Conservation (phyloP, 2,113 vertebrate species). For the Butorides virescens region DNA sequence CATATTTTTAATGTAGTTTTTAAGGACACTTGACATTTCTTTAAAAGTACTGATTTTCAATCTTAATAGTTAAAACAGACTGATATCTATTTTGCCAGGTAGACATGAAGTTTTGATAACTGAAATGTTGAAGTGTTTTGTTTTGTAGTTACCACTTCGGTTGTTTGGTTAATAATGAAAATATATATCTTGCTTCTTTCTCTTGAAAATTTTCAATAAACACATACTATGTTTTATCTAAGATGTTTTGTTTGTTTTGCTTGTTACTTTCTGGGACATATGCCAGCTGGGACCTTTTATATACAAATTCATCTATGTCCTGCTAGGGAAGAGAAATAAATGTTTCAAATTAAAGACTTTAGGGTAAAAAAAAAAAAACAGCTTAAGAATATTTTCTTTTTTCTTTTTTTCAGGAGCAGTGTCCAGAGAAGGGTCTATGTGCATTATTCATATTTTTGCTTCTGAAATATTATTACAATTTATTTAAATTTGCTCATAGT, state of each 20-base stretch:
- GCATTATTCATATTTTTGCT: background rate
- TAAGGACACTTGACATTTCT: background rate
- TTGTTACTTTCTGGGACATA: background rate
- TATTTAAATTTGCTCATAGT: background rate
- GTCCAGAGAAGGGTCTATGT: background rate
- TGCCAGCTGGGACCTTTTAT: background rate
- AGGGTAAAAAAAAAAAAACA: background rate
- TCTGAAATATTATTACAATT: background rate
- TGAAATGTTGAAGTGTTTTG: background rate
- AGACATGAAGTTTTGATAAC: background rate
- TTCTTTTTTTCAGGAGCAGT: background rate
- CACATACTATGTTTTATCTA: background rate
- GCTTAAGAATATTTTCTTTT: too few relatives aligned
- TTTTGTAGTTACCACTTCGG: background rate
- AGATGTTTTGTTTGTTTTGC: background rate
- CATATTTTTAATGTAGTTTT: background rate
- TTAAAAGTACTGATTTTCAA: background rate
- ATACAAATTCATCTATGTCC: background rate
- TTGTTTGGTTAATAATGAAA: background rate
- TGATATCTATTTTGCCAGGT: background rate
- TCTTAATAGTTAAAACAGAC: background rate
- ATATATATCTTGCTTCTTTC: background rate
- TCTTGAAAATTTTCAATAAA: slow-evolving; percentile 36
- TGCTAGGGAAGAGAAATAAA: background rate
- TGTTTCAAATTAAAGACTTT: background rate